These are phyloP conservation scores for Prionailurus bengalensis DNA, from an alignment of 2,113 vertebrate species.

Conservation along the genomic window DNA sequence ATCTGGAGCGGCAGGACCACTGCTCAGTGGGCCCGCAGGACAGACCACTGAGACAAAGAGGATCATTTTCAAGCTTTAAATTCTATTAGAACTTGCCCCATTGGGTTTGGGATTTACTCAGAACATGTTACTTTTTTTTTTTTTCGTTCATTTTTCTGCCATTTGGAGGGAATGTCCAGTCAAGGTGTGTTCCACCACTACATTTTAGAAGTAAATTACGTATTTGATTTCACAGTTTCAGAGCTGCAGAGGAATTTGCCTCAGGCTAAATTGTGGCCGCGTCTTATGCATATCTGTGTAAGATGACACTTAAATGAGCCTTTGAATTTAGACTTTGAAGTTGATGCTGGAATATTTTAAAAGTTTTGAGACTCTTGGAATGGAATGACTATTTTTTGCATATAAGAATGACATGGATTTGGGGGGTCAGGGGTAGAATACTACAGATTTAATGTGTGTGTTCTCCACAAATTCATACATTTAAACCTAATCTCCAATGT, in stretches of 20 bases:
- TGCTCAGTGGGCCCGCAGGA: not conserved
- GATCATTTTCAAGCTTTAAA: not conserved
- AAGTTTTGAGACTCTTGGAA: not conserved
- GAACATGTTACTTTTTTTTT: not conserved
- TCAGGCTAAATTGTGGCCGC: not conserved
- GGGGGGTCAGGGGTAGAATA: not conserved
- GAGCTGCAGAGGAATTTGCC: not conserved
- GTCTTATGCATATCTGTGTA: not conserved
- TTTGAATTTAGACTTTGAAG: not conserved
- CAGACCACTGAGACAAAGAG: not conserved
- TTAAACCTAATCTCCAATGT: not conserved
- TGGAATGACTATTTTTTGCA: not conserved
- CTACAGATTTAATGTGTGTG: not conserved
- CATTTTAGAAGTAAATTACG: not conserved
- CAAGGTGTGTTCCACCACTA: not conserved
- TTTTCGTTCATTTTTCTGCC: not conserved
- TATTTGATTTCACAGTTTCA: not conserved
- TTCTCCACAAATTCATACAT: too few species aligned
- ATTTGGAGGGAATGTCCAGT: not conserved
- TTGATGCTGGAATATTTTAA: not conserved
- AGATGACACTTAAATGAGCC: not conserved
- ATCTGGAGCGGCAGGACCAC: not conserved
- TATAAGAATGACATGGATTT: not conserved
- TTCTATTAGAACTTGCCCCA: not conserved
- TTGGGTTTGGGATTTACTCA: not conserved